Conservation (phyloP, 2,888 invertebrate genomes). For the Hirtodrosophila histrioides region DNA sequence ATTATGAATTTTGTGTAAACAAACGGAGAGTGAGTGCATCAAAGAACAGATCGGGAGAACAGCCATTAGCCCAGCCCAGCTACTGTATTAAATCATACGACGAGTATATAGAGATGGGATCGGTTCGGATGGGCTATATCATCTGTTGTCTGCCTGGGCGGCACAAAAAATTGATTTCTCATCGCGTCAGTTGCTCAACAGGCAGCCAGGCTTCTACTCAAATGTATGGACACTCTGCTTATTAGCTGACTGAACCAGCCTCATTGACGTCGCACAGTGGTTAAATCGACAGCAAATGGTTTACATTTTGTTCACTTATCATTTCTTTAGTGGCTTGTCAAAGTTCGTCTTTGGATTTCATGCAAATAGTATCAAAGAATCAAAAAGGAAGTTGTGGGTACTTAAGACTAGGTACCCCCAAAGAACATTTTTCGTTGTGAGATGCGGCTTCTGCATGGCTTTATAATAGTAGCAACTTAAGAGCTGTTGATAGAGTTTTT, state of each 20-base stretch:
- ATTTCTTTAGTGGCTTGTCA: too few relatives aligned
- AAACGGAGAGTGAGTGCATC: constrained; percentile 68
- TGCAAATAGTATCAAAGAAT: too few relatives aligned
- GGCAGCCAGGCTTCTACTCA: constrained; percentile 49
- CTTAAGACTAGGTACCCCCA: too few relatives aligned
- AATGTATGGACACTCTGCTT: constrained; percentile 64
- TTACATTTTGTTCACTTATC: too few relatives aligned
- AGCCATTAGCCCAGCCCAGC: constrained; percentile 71
- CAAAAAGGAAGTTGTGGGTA: too few relatives aligned
- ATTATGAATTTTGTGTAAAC: constrained; percentile 76
- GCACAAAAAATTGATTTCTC: constrained; percentile 74
- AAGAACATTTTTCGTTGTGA: too few relatives aligned
- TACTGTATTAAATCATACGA: constrained; percentile 72
- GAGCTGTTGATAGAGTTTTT: too few relatives aligned
- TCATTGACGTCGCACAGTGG: constrained; percentile 55
- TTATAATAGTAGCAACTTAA: too few relatives aligned
- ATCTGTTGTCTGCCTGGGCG: constrained; percentile 71
- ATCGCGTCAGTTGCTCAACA: constrained; percentile 67
- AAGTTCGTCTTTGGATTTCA: too few relatives aligned
- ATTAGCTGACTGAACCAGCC: constrained; percentile 67
- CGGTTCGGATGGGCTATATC: constrained; percentile 41
- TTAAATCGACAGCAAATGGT: not conserved
- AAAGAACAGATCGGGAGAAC: constrained; percentile 57
- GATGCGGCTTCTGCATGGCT: too few relatives aligned
- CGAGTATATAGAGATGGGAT: constrained; percentile 4